Conservation (phyloP, 2,888 invertebrate species). For the Diaprepes abbreviatus region DNA sequence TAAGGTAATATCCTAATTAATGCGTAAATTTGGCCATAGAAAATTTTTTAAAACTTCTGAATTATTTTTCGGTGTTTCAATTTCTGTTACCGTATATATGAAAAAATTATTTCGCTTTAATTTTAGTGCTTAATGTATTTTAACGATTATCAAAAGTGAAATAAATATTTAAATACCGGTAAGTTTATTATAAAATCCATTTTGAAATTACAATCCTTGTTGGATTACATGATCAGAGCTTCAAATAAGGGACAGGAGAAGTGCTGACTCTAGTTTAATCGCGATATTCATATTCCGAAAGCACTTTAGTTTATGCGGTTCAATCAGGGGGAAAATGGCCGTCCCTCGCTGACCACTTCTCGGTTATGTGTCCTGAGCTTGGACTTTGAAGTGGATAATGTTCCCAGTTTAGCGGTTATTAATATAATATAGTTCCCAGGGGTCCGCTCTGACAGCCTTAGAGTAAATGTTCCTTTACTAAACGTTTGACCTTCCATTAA, state of each 20-base stretch:
- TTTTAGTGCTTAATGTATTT: too few species aligned
- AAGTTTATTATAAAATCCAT: slow-evolving; percentile 24
- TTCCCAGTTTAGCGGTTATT: slow-evolving; percentile 35
- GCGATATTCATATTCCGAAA: slow-evolving; percentile 30
- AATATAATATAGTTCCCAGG: slow-evolving; percentile 35
- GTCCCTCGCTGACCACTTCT: slow-evolving; percentile 23
- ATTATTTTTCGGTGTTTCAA: too few species aligned
- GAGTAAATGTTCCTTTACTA: slow-evolving; percentile 24
- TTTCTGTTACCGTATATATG: too few species aligned
- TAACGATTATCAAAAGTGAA: too few species aligned
- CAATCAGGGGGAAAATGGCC: slow-evolving; percentile 28
- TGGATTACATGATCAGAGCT: slow-evolving; percentile 32
- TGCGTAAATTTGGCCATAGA: too few species aligned
- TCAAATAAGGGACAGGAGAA: slow-evolving; percentile 36
- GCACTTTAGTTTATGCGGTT: slow-evolving; percentile 32
- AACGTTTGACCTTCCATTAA: slow-evolving; percentile 38
- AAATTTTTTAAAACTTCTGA: too few species aligned
- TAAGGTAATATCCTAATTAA: too few species aligned
- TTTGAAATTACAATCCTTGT: slow-evolving; percentile 11
- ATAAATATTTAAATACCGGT: too few species aligned
- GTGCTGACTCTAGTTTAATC: slow-evolving; percentile 41
- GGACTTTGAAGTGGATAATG: slow-evolving; percentile 40
- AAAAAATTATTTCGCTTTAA: too few species aligned
- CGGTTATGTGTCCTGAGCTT: slow-evolving; percentile 25
- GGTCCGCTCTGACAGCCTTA: slow-evolving; percentile 20